Conservation (phyloP, 2,113 vertebrate genomes). For the Nerophis lumbriciformis region DNA sequence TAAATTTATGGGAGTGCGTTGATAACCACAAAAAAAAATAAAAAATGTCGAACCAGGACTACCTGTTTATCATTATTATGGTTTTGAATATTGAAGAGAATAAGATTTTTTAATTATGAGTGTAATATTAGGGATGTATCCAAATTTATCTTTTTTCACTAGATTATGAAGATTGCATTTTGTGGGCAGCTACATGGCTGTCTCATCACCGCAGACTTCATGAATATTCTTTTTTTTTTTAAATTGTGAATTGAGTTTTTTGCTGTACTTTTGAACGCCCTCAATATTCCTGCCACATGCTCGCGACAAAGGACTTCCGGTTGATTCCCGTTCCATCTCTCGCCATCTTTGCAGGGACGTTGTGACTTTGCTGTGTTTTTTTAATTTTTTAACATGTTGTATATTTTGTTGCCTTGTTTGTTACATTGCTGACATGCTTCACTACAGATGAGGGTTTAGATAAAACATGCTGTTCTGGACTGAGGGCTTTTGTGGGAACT, state of each 20-base stretch:
- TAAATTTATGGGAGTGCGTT: too few relatives aligned
- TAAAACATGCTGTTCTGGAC: slow-evolving; percentile 32
- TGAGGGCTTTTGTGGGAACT: slow-evolving; percentile 47
- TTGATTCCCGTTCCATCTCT: slow-evolving; percentile 24
- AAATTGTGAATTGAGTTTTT: slow-evolving; percentile 40
- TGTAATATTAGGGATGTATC: too few relatives aligned
- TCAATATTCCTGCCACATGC: slow-evolving; percentile 45
- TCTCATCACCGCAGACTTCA: slow-evolving; percentile 4
- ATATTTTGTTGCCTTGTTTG: slow-evolving; percentile 24
- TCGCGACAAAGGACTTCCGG: slow-evolving; percentile 41
- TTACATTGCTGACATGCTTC: slow-evolving; percentile 40
- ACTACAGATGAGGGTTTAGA: slow-evolving; percentile 35
- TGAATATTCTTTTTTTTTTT: not conserved
- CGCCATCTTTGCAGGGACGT: slow-evolving; percentile 15
- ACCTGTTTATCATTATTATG: too few relatives aligned
- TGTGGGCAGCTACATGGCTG: slow-evolving; percentile 66
- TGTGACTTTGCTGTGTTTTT: slow-evolving; percentile 3
- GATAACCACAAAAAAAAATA: too few relatives aligned
- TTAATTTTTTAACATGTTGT: slow-evolving; percentile 38
- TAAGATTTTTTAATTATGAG: too few relatives aligned
- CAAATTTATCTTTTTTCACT: not conserved
- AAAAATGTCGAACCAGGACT: too few relatives aligned
- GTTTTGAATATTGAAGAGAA: too few relatives aligned
- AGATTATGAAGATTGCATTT: slow-evolving; percentile 12
- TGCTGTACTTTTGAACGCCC: slow-evolving; percentile 43